phyloP scores from a whole-genome alignment of 2,113 vertebrate genomes.

The Eptesicus fuscus region DNA sequence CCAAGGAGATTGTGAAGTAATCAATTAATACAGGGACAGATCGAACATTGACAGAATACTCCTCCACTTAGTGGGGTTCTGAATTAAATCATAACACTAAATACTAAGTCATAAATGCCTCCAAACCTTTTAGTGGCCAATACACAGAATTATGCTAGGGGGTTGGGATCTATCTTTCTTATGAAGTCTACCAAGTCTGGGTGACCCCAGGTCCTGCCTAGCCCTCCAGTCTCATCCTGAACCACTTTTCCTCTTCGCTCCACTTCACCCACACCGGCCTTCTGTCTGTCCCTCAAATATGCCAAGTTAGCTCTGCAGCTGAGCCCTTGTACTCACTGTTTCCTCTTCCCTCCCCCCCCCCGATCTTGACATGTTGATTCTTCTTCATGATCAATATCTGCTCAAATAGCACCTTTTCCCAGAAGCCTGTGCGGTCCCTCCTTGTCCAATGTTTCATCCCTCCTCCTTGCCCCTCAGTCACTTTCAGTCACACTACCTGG shows the following conservation, averaged over 20 bases:
- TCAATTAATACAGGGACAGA: background rate
- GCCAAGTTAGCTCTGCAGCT: background rate
- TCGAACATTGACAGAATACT: background rate
- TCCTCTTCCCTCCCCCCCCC: background rate
- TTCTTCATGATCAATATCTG: background rate
- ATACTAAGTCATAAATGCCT: background rate
- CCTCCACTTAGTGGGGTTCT: background rate
- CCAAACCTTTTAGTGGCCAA: background rate
- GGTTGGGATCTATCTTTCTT: background rate
- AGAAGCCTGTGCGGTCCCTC: background rate
- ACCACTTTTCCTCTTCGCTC: background rate
- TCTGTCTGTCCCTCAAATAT: background rate
- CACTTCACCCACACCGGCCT: background rate
- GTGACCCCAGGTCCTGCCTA: no score
- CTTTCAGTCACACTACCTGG: background rate
- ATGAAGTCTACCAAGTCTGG: background rate
- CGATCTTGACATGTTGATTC: background rate
- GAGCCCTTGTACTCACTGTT: background rate
- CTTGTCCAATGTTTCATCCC: background rate
- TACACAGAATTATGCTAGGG: background rate
- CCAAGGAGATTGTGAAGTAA: background rate
- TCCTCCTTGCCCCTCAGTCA: background rate
- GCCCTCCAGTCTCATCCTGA: background rate
- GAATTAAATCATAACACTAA: background rate
- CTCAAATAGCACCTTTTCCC: background rate